Evolutionary conservation across 2,113 vertebrate species (phyloP).

Genomic region (Trichomycterus rosablanca): DNA sequence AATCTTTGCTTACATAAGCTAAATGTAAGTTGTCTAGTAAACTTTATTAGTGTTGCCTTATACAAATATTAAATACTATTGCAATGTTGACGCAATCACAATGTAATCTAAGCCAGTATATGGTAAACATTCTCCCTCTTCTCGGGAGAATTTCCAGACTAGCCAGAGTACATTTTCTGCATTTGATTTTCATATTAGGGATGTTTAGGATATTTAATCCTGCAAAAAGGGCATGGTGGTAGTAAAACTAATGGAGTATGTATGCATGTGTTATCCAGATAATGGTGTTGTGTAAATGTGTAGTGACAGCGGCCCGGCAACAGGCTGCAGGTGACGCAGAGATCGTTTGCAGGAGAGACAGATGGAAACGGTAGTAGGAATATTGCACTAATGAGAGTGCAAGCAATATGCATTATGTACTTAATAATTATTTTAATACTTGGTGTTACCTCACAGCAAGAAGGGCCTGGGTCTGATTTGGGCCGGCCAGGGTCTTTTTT

Average conservation of each 20-base stretch:
- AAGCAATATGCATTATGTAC: constrained; percentile 7
- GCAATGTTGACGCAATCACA: too few relatives aligned
- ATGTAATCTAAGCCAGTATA: too few relatives aligned
- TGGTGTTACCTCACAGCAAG: too few relatives aligned
- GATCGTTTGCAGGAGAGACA: constrained; percentile 53
- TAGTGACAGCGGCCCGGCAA: constrained; percentile 48
- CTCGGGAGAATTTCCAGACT: neutral
- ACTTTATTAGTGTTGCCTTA: too few relatives aligned
- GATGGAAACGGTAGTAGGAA: constrained; percentile 54
- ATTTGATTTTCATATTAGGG: neutral
- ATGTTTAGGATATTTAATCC: constrained; percentile 1
- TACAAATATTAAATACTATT: too few relatives aligned
- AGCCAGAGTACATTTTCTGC: neutral
- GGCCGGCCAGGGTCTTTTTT: too few relatives aligned
- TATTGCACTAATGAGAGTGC: constrained; percentile 53
- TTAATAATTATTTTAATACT: too few relatives aligned
- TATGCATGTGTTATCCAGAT: constrained; percentile 12
- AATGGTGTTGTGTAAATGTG: constrained; percentile 46
- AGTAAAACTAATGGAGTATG: constrained; percentile 8
- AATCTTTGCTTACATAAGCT: too few relatives aligned
- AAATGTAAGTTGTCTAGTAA: too few relatives aligned
- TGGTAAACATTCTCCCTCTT: neutral
- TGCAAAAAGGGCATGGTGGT: neutral
- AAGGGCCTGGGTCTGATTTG: too few relatives aligned
- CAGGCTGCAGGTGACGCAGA: constrained; percentile 44